A percentile compares a stretch with the other conserved stretches of the same genome.
Evolutionary conservation across 2,888 invertebrate genomes (phyloP).

Genomic region (Antheraea assamensis): DNA sequence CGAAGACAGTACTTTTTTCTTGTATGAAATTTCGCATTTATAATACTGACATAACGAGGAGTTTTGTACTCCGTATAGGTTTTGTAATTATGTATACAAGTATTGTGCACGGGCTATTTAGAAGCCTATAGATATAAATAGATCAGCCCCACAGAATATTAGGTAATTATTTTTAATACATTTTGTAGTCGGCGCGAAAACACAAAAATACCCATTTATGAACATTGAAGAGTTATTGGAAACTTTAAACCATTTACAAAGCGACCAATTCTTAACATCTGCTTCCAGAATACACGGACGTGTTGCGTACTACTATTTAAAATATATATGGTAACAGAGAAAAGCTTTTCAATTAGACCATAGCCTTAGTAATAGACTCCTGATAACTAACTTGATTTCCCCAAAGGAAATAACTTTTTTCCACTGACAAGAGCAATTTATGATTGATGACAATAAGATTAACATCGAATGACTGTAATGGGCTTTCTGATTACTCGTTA

Average conservation of each 20-base stretch:
- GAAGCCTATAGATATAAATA: neutral
- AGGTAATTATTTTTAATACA: neutral
- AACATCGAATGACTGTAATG: conserved; percentile 42
- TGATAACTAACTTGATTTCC: conserved; percentile 58
- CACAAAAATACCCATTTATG: neutral
- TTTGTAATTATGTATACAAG: neutral
- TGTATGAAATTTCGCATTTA: no score
- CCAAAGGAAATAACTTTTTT: conserved; percentile 52
- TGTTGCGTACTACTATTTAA: no score
- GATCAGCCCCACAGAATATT: neutral
- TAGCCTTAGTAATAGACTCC: conserved; percentile 34
- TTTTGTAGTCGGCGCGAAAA: no score
- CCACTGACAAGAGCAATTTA: conserved; percentile 43
- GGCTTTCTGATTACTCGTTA: conserved; percentile 35
- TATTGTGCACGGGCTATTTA: neutral
- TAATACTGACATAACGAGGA: no score
- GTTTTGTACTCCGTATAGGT: no score
- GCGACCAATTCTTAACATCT: no score
- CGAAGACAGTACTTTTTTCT: no score
- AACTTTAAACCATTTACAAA: no score
- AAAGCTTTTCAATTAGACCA: conserved; percentile 2
- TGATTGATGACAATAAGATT: conserved; percentile 59
- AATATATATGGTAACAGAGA: no score
- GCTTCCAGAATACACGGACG: no score
- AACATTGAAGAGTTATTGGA: no score